Conservation (phyloP, 2,888 invertebrate species). For the Sturmia bella region DNA sequence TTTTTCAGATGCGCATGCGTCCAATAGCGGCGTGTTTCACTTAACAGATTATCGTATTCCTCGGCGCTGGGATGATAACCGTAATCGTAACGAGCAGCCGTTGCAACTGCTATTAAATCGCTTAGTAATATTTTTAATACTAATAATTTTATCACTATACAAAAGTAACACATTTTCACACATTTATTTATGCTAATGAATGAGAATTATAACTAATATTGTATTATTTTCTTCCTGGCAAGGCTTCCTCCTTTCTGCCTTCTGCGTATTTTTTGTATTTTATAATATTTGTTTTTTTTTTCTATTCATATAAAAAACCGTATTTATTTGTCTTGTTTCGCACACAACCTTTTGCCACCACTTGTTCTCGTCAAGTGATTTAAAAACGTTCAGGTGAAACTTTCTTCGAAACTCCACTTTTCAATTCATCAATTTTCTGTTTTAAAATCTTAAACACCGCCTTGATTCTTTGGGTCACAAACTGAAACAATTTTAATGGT, state of each 20-base stretch:
- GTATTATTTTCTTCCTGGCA: not conserved
- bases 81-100: constrained; percentile 73
- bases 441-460: constrained; percentile 33
- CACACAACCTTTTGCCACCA: constrained; percentile 56
- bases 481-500: constrained; percentile 72
- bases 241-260: constrained; percentile 30
- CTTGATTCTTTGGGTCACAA: constrained; percentile 52
- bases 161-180: constrained; percentile 73
- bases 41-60: constrained; percentile 76
- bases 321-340: not conserved
- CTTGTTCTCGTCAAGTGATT: constrained; percentile 60
- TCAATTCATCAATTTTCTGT: constrained; percentile 18
- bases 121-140: constrained; percentile 73
- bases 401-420: constrained; percentile 33
- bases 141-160: constrained; percentile 72
- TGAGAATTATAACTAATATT: too few relatives aligned
- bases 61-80: constrained; percentile 80
- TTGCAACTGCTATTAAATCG: constrained; percentile 52
- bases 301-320: not conserved
- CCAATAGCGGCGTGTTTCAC: constrained; percentile 75
- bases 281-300: not conserved
- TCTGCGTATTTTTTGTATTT: not conserved
- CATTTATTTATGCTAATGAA: constrained; percentile 30
- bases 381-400: constrained; percentile 58
- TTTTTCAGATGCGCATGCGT: constrained; percentile 74